A percentile compares a stretch with the other conserved stretches of the same genome.
Conservation (phyloP, 2,113 vertebrate genomes). For the Platysternon megacephalum region DNA sequence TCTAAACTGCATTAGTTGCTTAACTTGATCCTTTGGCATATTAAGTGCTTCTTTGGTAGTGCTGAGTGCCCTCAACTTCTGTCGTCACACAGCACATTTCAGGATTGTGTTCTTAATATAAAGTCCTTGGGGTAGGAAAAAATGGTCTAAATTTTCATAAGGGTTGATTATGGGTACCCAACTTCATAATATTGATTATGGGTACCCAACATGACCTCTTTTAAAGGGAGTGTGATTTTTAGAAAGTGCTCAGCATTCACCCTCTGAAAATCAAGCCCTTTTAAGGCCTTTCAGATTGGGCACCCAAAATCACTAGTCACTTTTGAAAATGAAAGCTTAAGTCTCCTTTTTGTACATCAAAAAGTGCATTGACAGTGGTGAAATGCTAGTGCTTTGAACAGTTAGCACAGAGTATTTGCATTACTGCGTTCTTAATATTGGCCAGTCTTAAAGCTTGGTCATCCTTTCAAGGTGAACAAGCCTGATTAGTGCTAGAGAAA, state of each 20-base stretch:
- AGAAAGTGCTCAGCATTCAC: neutral
- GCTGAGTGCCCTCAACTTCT: neutral
- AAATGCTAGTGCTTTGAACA: neutral
- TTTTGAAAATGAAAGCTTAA: constrained; percentile 11
- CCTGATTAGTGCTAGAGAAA: fast-evolving
- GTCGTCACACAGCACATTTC: neutral
- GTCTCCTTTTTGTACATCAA: neutral
- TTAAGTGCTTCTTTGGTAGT: neutral
- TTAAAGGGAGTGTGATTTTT: neutral
- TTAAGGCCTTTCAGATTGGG: neutral
- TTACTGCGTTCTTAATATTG: neutral
- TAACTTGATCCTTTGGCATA: neutral
- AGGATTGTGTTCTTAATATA: neutral
- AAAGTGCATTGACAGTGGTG: neutral
- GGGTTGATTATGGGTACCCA: neutral
- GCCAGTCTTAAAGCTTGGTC: neutral
- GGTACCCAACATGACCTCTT: neutral
- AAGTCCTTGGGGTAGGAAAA: neutral
- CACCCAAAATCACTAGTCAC: neutral
- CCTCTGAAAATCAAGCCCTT: neutral
- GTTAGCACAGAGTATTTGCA: neutral
- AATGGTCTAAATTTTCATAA: neutral
- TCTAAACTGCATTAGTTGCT: constrained; percentile 18
- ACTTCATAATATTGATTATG: neutral
- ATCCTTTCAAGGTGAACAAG: neutral